Base-by-base conservation (phyloP, 2,888 invertebrate genomes). In the Pecten maximus region DNA sequence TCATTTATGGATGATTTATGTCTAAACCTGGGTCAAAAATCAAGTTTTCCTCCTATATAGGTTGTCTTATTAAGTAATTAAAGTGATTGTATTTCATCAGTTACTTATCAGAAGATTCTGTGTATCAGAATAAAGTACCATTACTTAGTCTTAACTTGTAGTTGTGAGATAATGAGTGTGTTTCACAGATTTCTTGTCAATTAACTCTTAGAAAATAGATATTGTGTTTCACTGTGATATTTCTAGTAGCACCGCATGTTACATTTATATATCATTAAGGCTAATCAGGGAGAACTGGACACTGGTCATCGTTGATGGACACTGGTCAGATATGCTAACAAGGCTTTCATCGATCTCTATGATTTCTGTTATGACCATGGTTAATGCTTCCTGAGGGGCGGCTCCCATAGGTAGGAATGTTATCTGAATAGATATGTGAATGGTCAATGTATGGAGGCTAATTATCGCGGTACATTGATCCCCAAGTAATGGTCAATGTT, bases 371-470 rank as follows among this genome's bases (percentile, higher is more conserved):
- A 54, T 35, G 74, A 35, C 74, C 74, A 74, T 8, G 74, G 74
- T 74, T 28, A 74, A 74, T 74, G 35, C 4, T 74, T 74, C 74
- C 74, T 74, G 12, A 23, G 28, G 74, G 74, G 74, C 74, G 28
- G 28, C 4, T 74, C 74, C 74, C 74, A 74, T 35, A 10, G 74
- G 12, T 12, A 28, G 28, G 35, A 74, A 8, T 74, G 74, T 35
- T 74, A 74, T 35, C 74, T 74, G 60, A 23, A 60, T n/a, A 60
- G 48, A 48, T 48, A 48, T 48, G 74, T 74, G 35, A 74, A 35
- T 74, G 74, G 74, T 74, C 74, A 74, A 15, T 74, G 74, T 74
- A 23, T 74, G 28, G 74, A 15, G 74, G 74, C 74, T 74, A 28
- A 74, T 60, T 74, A 74, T 74, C 35, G 74, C 10, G 35, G 35